A percentile compares a stretch with the other conserved stretches of the same genome.
Conservation (phyloP, 1,140 invertebrate genomes). For the Hycleus phaleratus region DNA sequence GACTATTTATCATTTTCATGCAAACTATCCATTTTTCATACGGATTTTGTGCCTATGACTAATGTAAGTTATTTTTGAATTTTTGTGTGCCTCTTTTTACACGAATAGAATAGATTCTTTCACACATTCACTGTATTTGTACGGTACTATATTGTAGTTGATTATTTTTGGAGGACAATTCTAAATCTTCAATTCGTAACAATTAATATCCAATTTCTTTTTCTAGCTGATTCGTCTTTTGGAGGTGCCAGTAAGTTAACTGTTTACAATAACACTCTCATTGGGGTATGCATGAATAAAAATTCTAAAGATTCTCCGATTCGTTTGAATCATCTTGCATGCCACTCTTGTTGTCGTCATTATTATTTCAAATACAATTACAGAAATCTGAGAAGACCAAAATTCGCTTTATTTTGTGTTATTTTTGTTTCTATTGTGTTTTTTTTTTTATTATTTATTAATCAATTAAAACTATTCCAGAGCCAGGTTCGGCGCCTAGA, state of each 20-base stretch:
- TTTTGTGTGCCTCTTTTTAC: conserved; percentile 26
- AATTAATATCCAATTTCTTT: conserved; percentile 2
- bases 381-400: too few relatives aligned
- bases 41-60: conserved; percentile 29
- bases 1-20: conserved; percentile 29
- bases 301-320: too few relatives aligned
- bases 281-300: too few relatives aligned
- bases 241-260: conserved; percentile 78
- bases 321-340: too few relatives aligned
- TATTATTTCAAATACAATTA: neutral
- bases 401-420: neutral
- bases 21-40: conserved; percentile 24
- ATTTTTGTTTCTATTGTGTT: neutral
- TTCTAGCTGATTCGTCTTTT: conserved; percentile 69
- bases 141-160: conserved; percentile 13
- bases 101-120: conserved; percentile 26
- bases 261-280: conserved; percentile 6
- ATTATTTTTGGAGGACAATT: neutral
- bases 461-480: conserved; percentile 44
- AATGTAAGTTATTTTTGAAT: conserved; percentile 33
- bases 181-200: neutral
- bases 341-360: neutral
- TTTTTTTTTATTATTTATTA: neutral
- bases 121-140: conserved; percentile 16
- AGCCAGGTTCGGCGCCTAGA: conserved; percentile 87